Evolutionary conservation across 1,140 invertebrate species (phyloP), one percentile per base, ranked within the genome.

Genomic region (Lysiphlebus fabarum): DNA sequence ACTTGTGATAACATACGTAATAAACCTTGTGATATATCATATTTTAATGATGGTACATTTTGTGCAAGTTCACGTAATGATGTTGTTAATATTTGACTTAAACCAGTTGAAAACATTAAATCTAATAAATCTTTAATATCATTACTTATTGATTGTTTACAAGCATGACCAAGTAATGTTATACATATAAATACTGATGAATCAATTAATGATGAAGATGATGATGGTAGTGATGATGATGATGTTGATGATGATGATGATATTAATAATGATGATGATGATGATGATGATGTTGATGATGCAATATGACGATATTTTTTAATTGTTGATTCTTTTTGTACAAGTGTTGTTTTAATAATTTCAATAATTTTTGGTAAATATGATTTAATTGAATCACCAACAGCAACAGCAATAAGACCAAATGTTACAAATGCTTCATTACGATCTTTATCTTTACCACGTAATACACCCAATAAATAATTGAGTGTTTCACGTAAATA

Each of bases 101-200:
- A 77, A 4, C 93, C 94, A 8, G 93, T 95, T 6, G 90, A 87
- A 68, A 98, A 85, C 91, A 99, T 95, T 10, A 91, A 86, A 66
- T 96, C 93, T 9, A 99, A 76, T 9, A 98, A 80, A 48, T 94
- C 91, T 56, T 84, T 85, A 0, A 98, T 87, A 69, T 97, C 93
- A 53, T 79, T 76, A 4, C 85, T 84, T 63, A 92, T 90, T 9
- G 83, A 79, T 41, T 86, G 84, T 62, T 89, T 88, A 0, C 95
- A 87, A 8, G 95, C 92, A 73, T 92, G 87, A 0, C 91, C 92
- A 1, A 99, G 72, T 58, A 98, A 82, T 38, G 94, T 95, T n/a
- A 99, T 90, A 71, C 95, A 98, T 10, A 92, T 90, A 77, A 98
- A 98, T 34, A 98, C 89, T 1, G 92, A 86, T 0, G 94, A 90